Evolutionary conservation across 2,113 vertebrate species (phyloP).

Genomic region (Pterophyllum scalare): DNA sequence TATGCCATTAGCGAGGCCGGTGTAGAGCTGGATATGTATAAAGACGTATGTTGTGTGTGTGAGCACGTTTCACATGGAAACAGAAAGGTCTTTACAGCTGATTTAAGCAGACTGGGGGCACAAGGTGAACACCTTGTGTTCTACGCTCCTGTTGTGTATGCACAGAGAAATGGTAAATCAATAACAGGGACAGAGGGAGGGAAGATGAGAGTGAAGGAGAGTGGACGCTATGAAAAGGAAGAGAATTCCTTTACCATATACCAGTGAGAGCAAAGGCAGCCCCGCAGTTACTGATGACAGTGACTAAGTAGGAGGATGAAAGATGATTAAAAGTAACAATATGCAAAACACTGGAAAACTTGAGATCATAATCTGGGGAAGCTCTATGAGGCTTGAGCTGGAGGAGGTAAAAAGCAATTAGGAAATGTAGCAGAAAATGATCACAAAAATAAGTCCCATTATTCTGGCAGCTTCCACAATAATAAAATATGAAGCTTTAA

Average conservation of each 20-base stretch:
- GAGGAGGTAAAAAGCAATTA: background rate
- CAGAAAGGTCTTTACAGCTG: background rate
- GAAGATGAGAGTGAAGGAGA: background rate
- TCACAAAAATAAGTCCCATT: background rate
- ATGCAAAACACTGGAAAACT: background rate
- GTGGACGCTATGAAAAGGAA: background rate
- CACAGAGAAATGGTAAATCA: constrained; percentile 49
- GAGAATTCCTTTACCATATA: background rate
- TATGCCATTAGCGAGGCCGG: constrained; percentile 59
- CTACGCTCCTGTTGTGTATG: constrained; percentile 20
- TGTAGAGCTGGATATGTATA: background rate
- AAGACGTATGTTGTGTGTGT: background rate
- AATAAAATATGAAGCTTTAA: background rate
- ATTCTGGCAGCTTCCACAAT: background rate
- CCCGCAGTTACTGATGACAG: background rate
- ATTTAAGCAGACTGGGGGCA: constrained; percentile 2
- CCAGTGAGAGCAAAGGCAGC: background rate
- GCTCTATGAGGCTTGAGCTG: background rate
- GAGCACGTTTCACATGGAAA: constrained; percentile 27
- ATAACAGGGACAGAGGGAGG: constrained; percentile 25
- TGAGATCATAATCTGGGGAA: background rate
- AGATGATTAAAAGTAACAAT: background rate
- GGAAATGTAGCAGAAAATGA: background rate
- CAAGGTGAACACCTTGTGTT: constrained; percentile 15
- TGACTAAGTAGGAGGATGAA: constrained; percentile 3